Evolutionary conservation across 2,888 invertebrate species (phyloP).

Genomic region (Nemoura dubitans): DNA sequence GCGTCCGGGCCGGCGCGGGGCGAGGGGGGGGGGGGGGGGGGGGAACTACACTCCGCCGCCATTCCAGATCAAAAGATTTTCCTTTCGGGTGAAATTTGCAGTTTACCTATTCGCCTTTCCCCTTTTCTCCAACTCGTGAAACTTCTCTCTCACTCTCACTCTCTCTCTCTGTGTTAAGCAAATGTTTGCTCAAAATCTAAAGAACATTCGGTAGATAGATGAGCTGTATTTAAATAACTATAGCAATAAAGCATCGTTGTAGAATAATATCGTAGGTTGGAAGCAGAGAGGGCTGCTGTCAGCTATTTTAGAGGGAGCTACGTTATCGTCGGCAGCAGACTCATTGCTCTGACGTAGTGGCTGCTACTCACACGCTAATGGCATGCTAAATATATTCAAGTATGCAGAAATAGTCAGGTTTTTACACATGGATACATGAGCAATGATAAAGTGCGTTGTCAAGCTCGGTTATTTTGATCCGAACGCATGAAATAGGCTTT

Average conservation of each 20-base stretch:
- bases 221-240: slow-evolving; percentile 12
- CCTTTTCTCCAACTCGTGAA: not conserved
- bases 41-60: not conserved
- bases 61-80: not conserved
- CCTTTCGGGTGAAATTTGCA: not conserved
- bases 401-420: slow-evolving; percentile 35
- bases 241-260: not conserved
- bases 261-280: not conserved
- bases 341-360: slow-evolving; percentile 12
- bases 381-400: slow-evolving; percentile 49
- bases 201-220: slow-evolving; percentile 5
- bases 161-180: slow-evolving; percentile 12
- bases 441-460: slow-evolving; percentile 22
- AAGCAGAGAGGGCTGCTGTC: slow-evolving; percentile 41
- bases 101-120: not conserved
- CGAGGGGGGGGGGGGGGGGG: too few relatives aligned
- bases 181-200: slow-evolving; percentile 12
- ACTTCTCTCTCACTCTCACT: not conserved
- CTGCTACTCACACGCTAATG: slow-evolving; percentile 41
- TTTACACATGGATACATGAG: slow-evolving; percentile 22
- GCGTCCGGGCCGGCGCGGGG: too few relatives aligned
- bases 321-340: slow-evolving; percentile 44
- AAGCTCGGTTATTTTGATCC: not conserved
- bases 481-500: not conserved
- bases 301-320: slow-evolving; percentile 46